phyloP scores from a whole-genome alignment of 2,888 invertebrate species.

The Ptychoptera contaminata region DNA sequence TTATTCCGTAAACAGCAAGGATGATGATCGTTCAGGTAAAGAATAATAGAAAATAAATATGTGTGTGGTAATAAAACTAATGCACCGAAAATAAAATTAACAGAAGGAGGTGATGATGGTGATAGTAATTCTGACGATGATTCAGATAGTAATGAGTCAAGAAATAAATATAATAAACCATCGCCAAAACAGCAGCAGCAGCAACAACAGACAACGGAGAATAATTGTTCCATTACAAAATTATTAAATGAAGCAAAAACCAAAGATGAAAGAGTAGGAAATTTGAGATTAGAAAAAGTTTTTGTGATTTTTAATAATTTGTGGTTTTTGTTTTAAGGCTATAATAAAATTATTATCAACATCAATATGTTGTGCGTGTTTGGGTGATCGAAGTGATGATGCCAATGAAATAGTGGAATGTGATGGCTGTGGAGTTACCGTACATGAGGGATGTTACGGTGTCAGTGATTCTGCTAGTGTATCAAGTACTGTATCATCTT shows the following conservation, averaged over 20 bases:
- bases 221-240: too few species aligned
- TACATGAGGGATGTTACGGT: constrained; percentile 95
- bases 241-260: constrained; percentile 1
- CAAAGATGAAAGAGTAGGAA: constrained; percentile 2
- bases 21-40: constrained; percentile 8
- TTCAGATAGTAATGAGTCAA: constrained; percentile 2
- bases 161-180: constrained; percentile 9
- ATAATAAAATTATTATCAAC: constrained; percentile 39
- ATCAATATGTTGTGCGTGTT: constrained; percentile 80
- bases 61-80: not conserved
- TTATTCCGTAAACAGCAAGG: constrained; percentile 14
- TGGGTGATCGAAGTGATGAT: constrained; percentile 84
- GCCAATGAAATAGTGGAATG: constrained; percentile 95
- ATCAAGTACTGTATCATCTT: constrained; percentile 83
- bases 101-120: constrained; percentile 5
- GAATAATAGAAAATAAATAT: not conserved
- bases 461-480: constrained; percentile 83
- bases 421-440: constrained; percentile 90
- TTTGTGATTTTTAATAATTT: not conserved
- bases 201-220: constrained; percentile 8
- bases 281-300: not conserved
- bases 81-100: too few species aligned
- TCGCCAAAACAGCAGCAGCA: constrained; percentile 2
- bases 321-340: too few species aligned
- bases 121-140: constrained; percentile 11